Base-by-base conservation (phyloP, 2,888 invertebrate genomes). In the Cryptus viduatorius region DNA sequence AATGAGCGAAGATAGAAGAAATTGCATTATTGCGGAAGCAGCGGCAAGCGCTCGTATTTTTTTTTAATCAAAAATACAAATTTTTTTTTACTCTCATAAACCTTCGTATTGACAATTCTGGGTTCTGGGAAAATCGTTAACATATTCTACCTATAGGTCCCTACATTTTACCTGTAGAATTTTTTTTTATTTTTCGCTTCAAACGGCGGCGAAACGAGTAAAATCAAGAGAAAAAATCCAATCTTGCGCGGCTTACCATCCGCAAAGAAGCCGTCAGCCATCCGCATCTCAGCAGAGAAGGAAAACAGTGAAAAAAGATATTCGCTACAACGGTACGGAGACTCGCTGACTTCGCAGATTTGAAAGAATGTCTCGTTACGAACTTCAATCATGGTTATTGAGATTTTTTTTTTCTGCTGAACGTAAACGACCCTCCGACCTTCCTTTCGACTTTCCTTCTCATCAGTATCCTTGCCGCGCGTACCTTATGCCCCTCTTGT, bases 381-480 rank as follows among this genome's bases (percentile, higher is more conserved):
- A 67, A 37, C 64, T 82, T 77, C 71, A 77, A 82, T 82, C 76
- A 77, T 76, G n/a, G 69, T 82, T 61, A 82, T 64, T 61, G 76
- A 65, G 31, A 76, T 76, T 77, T 78, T 59, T 37, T 37, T 37
- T 37, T 37, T 50, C 53, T 71, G 29, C 44, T 56, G 7, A 7
- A 7, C 46, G 65, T 16, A 77, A 72, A 77, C 44, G 44, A 64
- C 4, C 19, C 56, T 48, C 44, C 56, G 19, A 56, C 31, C 7
- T 4, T 37, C 37, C 37, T 37, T 8, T 37, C 37, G 37, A 37
- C 37, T n/a, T 61, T 61, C 37, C 65, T n/a, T 12, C 61, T 19
- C 37, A 64, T 48, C 69, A 59, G 42, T 48, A 64, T 42, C 16
- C 29, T 37, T 5, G 44, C 46, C 16, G 29, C 53, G 42, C 46